Evolutionary conservation across 2,797 vertebrate species (phyloP), one percentile per base, ranked within the genome.

Genomic region (Atherinosoma microstoma): DNA sequence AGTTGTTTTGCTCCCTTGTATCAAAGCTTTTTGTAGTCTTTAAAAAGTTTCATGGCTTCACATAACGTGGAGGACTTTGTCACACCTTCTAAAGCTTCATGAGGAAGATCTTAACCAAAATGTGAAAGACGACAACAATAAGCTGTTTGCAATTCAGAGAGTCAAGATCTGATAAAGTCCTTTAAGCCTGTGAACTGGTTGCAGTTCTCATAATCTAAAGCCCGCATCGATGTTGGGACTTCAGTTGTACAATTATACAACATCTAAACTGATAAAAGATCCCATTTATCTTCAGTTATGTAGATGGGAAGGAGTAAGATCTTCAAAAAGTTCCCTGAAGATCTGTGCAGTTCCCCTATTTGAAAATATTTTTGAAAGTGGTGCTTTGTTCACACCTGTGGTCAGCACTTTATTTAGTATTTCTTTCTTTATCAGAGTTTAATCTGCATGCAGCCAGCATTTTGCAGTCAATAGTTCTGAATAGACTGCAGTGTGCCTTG

Each of bases 311-410:
- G 38, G 54, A 75, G 79, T 66, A 29, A 66, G 73, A 84, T 75
- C 89, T 90, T 92, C 84, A 92, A 89, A 92, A 90, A 36, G 56
- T 64, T 38, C 77, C 70, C 74, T 58, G 76, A 84, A 83, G 74
- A 79, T 81, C 67, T 83, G 51, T 11, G 51, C 38, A 70, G 75
- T 75, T 87, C 87, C 66, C 87, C 60, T 71, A 82, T 90, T 89
- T 80, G 64, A 79, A 68, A 57, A 78, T 90, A 80, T 89, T 90
- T 93, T 93, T 85, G 82, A 81, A 88, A 86, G 72, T 32, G 12
- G 18, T 30, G 77, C 91, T 93, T 93, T 94, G 92, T 93, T 92
- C 89, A 80, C 85, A 93, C 86, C 89, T 91, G 88, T 89, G 91
- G 79, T 86, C 82, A 92, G 83, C 30, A 58, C 82, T 92, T 67